Base-by-base conservation (phyloP, 2,888 invertebrate species). In the Beris morrisii region DNA sequence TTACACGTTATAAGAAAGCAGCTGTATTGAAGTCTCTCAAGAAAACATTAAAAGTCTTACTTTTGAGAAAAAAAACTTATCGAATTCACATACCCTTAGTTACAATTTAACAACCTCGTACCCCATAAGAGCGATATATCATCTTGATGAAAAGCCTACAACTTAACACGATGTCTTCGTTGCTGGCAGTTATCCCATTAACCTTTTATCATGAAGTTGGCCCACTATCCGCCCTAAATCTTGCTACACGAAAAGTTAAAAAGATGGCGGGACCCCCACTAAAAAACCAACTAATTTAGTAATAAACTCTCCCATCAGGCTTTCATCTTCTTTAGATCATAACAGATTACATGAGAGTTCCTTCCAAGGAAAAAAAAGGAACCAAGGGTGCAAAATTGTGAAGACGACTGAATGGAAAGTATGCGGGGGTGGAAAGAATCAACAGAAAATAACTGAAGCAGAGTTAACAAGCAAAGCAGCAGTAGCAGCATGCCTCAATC, bases 221-320 rank as follows among this genome's bases (percentile, higher is more conserved):
- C 54, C 52, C 52, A 52, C 53, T 53, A 54, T 43, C 53, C 63
- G 1, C 52, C 52, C 15, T 52, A 38, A 38, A 43, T 38, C n/a
- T 9, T 13, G 32, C 43, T 31, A 64, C 30, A 32, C 11, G 12
- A 30, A 28, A 61, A 22, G 31, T 53, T 38, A 38, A 38, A 38
- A 38, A 38, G 38, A 38, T 38, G 38, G 38, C 5, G 7, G 38
- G 43, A 63, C 38, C 30, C 31, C 52, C 15, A 13, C 30, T 48
- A 44, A 53, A 22, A 53, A 65, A 38, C 50, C 48, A 31, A 65
- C 65, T 65, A 65, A 65, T 65, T 65, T 58, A 13, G 58, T 65
- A 65, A 65, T 65, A 65, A 65, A 65, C 38, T 65, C 50, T 48
- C 52, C 52, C 13, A 22, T 58, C 52, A 52, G 52, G 52, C 52